phyloP scores from a whole-genome alignment of 1,140 invertebrate genomes.

The Musca vetustissima region DNA sequence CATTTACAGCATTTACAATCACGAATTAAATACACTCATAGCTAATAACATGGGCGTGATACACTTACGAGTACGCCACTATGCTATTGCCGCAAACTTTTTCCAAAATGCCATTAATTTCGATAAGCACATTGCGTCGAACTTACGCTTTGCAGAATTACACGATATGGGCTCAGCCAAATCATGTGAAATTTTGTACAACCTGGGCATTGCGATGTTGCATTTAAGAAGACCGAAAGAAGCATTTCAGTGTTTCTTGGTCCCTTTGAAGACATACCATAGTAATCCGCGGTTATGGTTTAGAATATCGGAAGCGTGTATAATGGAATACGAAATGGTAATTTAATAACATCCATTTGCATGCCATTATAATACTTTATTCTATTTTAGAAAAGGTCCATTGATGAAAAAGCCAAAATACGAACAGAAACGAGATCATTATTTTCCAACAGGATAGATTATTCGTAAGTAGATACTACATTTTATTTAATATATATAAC shows the following conservation, averaged over 20 bases:
- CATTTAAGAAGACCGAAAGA: slow-evolving; percentile 76
- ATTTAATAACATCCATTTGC: slow-evolving; percentile 54
- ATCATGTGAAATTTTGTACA: slow-evolving; percentile 84
- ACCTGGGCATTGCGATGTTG: slow-evolving; percentile 84
- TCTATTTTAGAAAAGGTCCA: neutral
- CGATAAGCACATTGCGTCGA: slow-evolving; percentile 67
- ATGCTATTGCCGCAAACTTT: slow-evolving; percentile 82
- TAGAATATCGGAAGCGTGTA: slow-evolving; percentile 90
- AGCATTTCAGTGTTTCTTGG: slow-evolving; percentile 91
- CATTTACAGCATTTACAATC: slow-evolving; percentile 1
- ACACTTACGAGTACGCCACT: slow-evolving; percentile 84
- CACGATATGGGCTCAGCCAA: slow-evolving; percentile 59
- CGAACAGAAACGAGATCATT: neutral
- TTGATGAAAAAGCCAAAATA: neutral
- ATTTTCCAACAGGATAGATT: slow-evolving; percentile 31
- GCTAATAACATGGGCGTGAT: slow-evolving; percentile 90
- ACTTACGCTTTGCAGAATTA: slow-evolving; percentile 42
- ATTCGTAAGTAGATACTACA: slow-evolving; percentile 20
- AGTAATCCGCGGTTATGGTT: slow-evolving; percentile 90
- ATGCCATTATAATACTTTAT: slow-evolving; percentile 46
- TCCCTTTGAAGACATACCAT: slow-evolving; percentile 81
- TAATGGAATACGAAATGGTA: slow-evolving; percentile 70
- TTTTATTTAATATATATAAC: neutral
- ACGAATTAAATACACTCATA: slow-evolving; percentile 68
- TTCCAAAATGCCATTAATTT: slow-evolving; percentile 82